Percentiles rank a stretch among this genome's conserved stretches.
phyloP scores from a whole-genome alignment of 1,140 invertebrate species.

The Teleogryllus occipitalis region DNA sequence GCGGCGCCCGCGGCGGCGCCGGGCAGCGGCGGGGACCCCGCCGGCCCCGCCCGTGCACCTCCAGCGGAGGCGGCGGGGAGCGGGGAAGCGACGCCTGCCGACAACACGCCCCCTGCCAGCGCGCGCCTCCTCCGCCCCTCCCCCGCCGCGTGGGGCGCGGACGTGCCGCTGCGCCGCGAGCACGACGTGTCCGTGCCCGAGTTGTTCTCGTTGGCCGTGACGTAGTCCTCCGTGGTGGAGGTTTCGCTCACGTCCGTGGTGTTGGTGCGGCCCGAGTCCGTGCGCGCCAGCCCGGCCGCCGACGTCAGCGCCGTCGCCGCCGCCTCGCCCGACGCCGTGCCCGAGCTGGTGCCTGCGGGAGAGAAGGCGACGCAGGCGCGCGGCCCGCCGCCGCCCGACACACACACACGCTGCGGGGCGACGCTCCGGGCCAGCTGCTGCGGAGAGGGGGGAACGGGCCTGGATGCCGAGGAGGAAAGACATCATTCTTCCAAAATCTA shows the following conservation, averaged over 20 bases:
- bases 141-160: conserved; percentile 33
- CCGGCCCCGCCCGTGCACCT: no score
- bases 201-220: conserved; percentile 62
- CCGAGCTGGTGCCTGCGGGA: not conserved
- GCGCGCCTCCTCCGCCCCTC: conserved; percentile 12
- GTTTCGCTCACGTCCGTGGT: conserved; percentile 69
- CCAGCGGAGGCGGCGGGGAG: no score
- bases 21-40: no score
- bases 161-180: conserved; percentile 26
- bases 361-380: not conserved
- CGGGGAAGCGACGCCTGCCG: not conserved
- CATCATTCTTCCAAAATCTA: no score
- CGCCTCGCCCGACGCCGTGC: not conserved
- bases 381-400: not conserved
- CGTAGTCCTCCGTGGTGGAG: conserved; percentile 80
- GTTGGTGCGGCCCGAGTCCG: conserved; percentile 58
- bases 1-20: no score
- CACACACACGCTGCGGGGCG: no score
- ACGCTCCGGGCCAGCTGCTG: no score
- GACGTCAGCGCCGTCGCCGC: no score
- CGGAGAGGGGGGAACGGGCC: no score
- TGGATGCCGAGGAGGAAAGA: no score
- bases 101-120: not conserved
- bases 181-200: conserved; percentile 52
- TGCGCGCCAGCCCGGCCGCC: conserved; percentile 38